These are phyloP conservation scores for Echiichthys vipera DNA, from an alignment of 2,797 vertebrate species.

Conservation along the genomic window DNA sequence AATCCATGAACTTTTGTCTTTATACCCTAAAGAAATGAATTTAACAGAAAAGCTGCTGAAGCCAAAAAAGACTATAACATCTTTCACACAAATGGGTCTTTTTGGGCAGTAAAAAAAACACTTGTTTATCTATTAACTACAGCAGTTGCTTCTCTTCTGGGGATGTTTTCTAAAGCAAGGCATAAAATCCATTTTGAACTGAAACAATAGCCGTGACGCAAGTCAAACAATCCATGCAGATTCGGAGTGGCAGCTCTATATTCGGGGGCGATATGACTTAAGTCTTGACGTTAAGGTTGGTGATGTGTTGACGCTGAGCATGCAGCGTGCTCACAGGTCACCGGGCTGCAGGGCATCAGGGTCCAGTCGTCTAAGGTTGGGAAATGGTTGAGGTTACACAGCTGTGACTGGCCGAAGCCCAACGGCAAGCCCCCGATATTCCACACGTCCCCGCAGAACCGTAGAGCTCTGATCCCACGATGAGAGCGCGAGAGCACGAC, in stretches of 20 bases:
- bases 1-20: conserved; percentile 1
- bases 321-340: conserved; percentile 57
- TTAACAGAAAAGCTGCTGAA: conserved; percentile 4
- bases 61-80: too few species aligned
- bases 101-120: conserved; percentile 9
- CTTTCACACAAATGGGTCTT: conserved; percentile 21
- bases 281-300: conserved; percentile 63
- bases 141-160: background rate
- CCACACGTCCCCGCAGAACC: conserved; percentile 38
- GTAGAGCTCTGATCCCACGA: conserved; percentile 47
- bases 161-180: conserved; percentile 15
- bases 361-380: conserved; percentile 58
- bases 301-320: conserved; percentile 47
- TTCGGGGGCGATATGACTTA: conserved; percentile 59
- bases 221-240: conserved; percentile 38
- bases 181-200: conserved; percentile 27
- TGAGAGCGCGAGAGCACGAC: conserved; percentile 40
- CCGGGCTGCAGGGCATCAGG: conserved; percentile 26
- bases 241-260: conserved; percentile 65
- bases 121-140: background rate
- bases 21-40: background rate
- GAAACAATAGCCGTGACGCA: conserved; percentile 31
- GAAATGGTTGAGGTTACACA: conserved; percentile 64
- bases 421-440: conserved; percentile 25
- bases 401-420: conserved; percentile 69